Percentiles rank a stretch among this genome's conserved stretches.
phyloP scores from a whole-genome alignment of 2,888 invertebrate genomes.

The Pyralis farinalis region DNA sequence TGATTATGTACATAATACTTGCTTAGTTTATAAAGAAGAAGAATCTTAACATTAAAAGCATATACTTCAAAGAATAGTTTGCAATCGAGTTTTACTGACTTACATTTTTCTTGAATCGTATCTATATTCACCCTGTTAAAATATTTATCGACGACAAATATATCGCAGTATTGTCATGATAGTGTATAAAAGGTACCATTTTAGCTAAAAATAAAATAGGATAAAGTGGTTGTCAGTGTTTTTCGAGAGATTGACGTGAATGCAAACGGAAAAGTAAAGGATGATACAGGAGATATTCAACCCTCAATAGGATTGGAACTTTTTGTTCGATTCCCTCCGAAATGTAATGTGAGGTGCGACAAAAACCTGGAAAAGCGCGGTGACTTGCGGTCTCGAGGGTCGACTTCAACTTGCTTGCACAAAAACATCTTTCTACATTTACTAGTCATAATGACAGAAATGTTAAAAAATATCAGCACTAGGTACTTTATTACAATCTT shows the following conservation, averaged over 20 bases:
- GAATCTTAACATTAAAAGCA: too few relatives aligned
- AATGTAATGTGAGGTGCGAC: not conserved
- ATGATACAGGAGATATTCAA: not conserved
- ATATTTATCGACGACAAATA: too few relatives aligned
- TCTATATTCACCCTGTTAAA: too few relatives aligned
- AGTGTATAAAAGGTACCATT: not conserved
- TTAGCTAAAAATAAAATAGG: not conserved
- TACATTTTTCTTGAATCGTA: too few relatives aligned
- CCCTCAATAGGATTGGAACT: not conserved
- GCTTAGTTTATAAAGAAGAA: too few relatives aligned
- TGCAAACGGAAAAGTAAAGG: not conserved
- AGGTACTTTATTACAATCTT: too few relatives aligned
- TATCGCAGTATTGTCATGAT: not conserved
- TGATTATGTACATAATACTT: too few relatives aligned
- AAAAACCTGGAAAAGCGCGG: not conserved
- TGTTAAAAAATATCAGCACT: too few relatives aligned
- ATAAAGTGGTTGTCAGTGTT: not conserved
- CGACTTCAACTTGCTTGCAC: not conserved
- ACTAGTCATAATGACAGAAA: too few relatives aligned
- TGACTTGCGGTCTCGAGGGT: not conserved
- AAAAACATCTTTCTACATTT: not conserved
- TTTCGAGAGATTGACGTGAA: not conserved
- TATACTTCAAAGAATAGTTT: too few relatives aligned
- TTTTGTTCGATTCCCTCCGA: not conserved
- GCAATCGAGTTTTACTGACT: too few relatives aligned